Evolutionary conservation across 1,140 invertebrate genomes (phyloP), one percentile per base, ranked within the genome.

Genomic region (Episyrphus balteatus): DNA sequence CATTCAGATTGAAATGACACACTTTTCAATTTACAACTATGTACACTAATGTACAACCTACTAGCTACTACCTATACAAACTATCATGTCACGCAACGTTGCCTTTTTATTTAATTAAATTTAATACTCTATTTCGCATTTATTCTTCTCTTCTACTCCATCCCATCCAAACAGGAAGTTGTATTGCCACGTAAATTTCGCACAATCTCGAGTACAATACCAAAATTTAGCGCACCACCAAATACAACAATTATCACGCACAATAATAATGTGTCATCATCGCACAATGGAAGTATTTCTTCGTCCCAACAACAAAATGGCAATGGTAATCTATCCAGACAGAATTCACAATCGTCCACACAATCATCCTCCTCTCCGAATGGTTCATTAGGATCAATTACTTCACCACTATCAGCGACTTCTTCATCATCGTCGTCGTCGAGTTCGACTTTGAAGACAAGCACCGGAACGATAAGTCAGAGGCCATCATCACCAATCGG

Each of bases 161-260:
- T 43, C 21, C 8, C 21, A 26, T 26, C 3, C 3, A 49, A 44
- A 5, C 36, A 67, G 65, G 65, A 88, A 76, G 80, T 88, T 43
- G 77, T 86, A 18, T 72, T 90, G 49, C 82, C 84, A 6, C 77
- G 84, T 50, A 77, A 81, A 58, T 83, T 81, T 70, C 76, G 88
- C 44, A 91, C 87, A n/a, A 71, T 82, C 30, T 75, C 75, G 15
- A 79, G 82, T 42, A 82, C 81, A n/a, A 78, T 86, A 11, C 83
- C 84, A 8, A 72, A 66, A 46, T 51, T 60, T 19, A 65, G 65
- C 37, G 62, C 62, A 51, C 57, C 62, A 8, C 57, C 62, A 10
- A 66, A 66, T 44, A 59, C 60, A 42, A 47, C 62, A 10, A 66
- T 66, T 13, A 36, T 15, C 21, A n/a, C 12, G 14, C 12, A 36